Evolutionary conservation across 2,888 invertebrate genomes (phyloP).

Genomic region (Luffia ferchaultella): DNA sequence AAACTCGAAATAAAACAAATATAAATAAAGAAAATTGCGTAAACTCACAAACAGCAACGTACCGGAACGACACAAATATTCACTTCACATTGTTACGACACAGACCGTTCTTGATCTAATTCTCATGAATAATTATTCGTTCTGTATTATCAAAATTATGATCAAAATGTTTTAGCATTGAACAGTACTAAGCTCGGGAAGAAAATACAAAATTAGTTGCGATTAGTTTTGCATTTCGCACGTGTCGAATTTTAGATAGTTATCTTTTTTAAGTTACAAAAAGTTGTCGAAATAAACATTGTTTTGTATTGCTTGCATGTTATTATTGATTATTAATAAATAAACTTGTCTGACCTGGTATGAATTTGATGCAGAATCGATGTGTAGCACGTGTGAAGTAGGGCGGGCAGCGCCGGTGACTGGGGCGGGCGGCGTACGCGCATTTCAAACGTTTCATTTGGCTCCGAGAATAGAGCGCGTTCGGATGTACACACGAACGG

Average conservation of each 20-base stretch:
- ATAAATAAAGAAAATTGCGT: background rate
- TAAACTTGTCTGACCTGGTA: slow-evolving; percentile 30
- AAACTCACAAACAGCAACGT: background rate
- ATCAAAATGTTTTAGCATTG: background rate
- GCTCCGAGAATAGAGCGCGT: slow-evolving; percentile 18
- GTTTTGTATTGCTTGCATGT: background rate
- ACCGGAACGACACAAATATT: background rate
- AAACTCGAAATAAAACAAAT: too few species aligned
- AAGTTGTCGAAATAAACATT: background rate
- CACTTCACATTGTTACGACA: background rate
- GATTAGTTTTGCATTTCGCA: background rate
- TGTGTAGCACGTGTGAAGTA: slow-evolving; percentile 32
- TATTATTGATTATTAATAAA: background rate
- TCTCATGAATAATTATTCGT: background rate
- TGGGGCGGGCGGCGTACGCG: slow-evolving; percentile 54
- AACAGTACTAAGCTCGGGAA: background rate
- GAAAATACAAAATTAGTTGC: background rate
- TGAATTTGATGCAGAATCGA: slow-evolving; percentile 10
- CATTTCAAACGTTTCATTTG: slow-evolving; percentile 19
- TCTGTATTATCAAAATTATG: background rate
- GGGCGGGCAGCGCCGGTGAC: slow-evolving; percentile 54
- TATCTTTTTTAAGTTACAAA: background rate
- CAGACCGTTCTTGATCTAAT: background rate
- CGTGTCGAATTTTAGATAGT: background rate
- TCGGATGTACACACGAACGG: slow-evolving; percentile 10